A percentile compares a stretch with the other conserved stretches of the same genome.
Conservation (phyloP, 2,888 invertebrate genomes). For the Tricholauxania praeusta region DNA sequence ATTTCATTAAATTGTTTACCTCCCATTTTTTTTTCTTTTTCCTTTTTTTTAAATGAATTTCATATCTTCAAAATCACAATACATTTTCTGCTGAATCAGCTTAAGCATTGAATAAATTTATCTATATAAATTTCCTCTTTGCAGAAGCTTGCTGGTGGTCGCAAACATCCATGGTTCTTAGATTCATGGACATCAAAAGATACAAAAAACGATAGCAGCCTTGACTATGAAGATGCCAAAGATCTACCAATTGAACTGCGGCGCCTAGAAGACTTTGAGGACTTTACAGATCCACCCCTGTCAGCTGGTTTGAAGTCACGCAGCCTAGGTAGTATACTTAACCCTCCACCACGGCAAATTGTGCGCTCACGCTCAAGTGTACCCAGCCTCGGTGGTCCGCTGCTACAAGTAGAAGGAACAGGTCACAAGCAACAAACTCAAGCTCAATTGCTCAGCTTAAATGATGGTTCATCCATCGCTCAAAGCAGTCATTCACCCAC, state of each 20-base stretch:
- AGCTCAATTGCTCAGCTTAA: conserved; percentile 42
- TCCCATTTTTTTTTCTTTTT: too few relatives aligned
- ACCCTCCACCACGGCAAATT: conserved; percentile 78
- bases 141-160: conserved; percentile 84
- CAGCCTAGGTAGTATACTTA: conserved; percentile 86
- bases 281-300: conserved; percentile 72
- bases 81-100: too few relatives aligned
- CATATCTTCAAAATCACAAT: neutral
- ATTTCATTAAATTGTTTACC: neutral
- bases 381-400: conserved; percentile 73
- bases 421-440: conserved; percentile 35
- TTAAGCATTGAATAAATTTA: neutral
- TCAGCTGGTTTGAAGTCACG: conserved; percentile 80
- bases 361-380: conserved; percentile 82
- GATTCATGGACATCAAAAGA: conserved; percentile 80
- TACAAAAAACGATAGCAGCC: conserved; percentile 72
- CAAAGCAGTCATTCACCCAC: conserved; percentile 53
- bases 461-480: conserved; percentile 24
- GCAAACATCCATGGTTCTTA: conserved; percentile 80
- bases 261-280: conserved; percentile 78
- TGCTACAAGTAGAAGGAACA: conserved; percentile 47
- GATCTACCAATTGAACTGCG: conserved; percentile 91
- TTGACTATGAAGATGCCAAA: conserved; percentile 75
- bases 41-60: too few relatives aligned
- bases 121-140: neutral